Base-by-base conservation (phyloP, 2,888 invertebrate genomes). In the Dryadula phaetusa region DNA sequence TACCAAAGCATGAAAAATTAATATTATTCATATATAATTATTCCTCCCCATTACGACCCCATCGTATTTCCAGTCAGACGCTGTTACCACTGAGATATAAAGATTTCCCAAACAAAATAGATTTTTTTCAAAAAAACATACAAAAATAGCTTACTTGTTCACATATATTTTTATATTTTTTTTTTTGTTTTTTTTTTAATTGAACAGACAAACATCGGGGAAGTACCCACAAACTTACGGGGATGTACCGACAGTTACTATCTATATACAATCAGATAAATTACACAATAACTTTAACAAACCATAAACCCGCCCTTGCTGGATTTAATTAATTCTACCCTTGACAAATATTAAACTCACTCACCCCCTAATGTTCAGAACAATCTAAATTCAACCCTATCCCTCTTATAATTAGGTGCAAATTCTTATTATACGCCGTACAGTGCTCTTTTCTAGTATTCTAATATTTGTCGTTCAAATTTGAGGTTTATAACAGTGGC, bases 241-340 rank as follows among this genome's bases (percentile, higher is more conserved):
- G n/a, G 42, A 32, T 6, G 42, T 20, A 22, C 22, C 25, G 46
- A 44, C 28, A 46, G 44, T 60, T 46, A 47, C 61, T 64, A 60
- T 66, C 67, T 58, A 70, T 66, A 67, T 67, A 71, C 70, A 70
- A 70, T 71, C 65, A 70, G 64, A 58, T 44, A 42, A 69, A 60
- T 62, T 66, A 66, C 70, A 49, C 20, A 34, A 66, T 66, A 65
- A 71, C 64, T 71, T 67, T 67, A 73, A 70, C 73, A 73, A 56
- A 66, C 71, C 67, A 72, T 73, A 73, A 72, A 73, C 65, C 70
- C 69, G 66, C 66, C 61, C 70, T 71, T 67, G 66, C 62, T 52
- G 47, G 64, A 70, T 72, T 76, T 76, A 74, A 76, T 76, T 75
- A 75, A 75, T 72, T 71, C 73, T 62, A 69, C 74, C 76, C 76